Evolutionary conservation across 1,140 invertebrate genomes (phyloP).

Genomic region (Cylas formicarius): DNA sequence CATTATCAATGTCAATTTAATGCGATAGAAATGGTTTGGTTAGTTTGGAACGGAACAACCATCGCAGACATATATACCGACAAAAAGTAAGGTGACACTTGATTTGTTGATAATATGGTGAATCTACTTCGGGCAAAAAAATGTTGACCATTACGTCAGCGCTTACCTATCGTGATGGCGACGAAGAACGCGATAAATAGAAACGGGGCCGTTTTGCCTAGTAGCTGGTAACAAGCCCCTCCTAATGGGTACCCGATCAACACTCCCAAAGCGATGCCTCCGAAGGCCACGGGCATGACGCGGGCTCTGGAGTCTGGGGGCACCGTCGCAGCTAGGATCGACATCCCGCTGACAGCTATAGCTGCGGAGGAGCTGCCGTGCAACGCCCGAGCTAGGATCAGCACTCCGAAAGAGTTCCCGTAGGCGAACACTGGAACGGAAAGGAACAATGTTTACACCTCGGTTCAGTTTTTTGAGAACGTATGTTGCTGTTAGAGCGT

Average conservation of each 20-base stretch:
- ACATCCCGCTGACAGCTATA: slow-evolving; percentile 68
- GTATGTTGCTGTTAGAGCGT: no score
- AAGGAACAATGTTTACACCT: slow-evolving; percentile 12
- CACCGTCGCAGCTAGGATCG: slow-evolving; percentile 52
- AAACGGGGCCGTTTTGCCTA: slow-evolving; percentile 68
- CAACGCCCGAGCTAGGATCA: slow-evolving; percentile 73
- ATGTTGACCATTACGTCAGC: background rate
- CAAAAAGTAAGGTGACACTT: no score
- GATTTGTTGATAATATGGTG: no score
- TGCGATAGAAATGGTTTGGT: no score
- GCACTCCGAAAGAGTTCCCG: slow-evolving; percentile 62
- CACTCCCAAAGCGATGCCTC: slow-evolving; percentile 73
- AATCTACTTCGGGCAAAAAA: no score
- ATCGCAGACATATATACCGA: no score
- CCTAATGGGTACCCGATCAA: slow-evolving; percentile 74
- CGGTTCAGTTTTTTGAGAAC: no score
- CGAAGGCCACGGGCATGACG: slow-evolving; percentile 70
- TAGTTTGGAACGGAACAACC: background rate
- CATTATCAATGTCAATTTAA: no score
- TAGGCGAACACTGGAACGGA: slow-evolving; percentile 68
- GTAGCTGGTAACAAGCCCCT: slow-evolving; percentile 65
- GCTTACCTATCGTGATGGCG: slow-evolving; percentile 45
- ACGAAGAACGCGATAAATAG: slow-evolving; percentile 57
- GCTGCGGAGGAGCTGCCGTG: slow-evolving; percentile 83
- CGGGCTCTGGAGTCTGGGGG: slow-evolving; percentile 55